Base-by-base conservation (phyloP, 2,113 vertebrate genomes). In the Platichthys flesus region DNA sequence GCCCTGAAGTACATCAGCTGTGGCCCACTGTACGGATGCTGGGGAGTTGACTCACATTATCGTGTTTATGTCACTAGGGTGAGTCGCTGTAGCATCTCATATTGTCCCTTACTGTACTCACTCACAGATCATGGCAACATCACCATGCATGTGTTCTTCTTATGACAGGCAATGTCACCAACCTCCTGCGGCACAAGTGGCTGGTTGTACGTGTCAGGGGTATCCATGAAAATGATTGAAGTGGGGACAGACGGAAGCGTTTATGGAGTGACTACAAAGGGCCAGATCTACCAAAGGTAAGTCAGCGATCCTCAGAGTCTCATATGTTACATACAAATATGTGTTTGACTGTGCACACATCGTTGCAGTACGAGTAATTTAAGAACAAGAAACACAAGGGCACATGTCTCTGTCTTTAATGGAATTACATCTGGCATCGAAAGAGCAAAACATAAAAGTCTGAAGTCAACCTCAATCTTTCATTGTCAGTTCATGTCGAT, bases 221-320 rank as follows among this genome's bases (percentile, higher is more conserved):
- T 1, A 3, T 0, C 0, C 2, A 28, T 88, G 45, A 28, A 3
- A 35, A 59, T n/a, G 81, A 23, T 84, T 37, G 83, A 90, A 55
- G 76, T 81, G 15, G 73, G 24, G 16, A 58, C 60, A 14, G 74
- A 87, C 14, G 88, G 90, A 40, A 59, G 0, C 0, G 67, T 85
- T 2, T 87, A 71, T 67, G 84, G 49, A 16, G 47, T 88, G 15
- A 9, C 0, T 7, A 9, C 0, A 20, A 0, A 0, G 0, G 81
- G 88, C 3, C 0, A 14, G 0, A 21, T 91, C 45, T 70, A 9
- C 24, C 26, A 83, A 64, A 89, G 88, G 82, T 85, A 72, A 67
- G 49, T 5, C 54, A 12, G 26, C 20, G 21, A 3, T 52, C 15
- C 20, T 12, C 40, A 21, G 14, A 6, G 13, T 23, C 56, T 55